Evolutionary conservation across 2,888 invertebrate genomes (phyloP), one percentile per base, ranked within the genome.

Genomic region (Aquatica leii): DNA sequence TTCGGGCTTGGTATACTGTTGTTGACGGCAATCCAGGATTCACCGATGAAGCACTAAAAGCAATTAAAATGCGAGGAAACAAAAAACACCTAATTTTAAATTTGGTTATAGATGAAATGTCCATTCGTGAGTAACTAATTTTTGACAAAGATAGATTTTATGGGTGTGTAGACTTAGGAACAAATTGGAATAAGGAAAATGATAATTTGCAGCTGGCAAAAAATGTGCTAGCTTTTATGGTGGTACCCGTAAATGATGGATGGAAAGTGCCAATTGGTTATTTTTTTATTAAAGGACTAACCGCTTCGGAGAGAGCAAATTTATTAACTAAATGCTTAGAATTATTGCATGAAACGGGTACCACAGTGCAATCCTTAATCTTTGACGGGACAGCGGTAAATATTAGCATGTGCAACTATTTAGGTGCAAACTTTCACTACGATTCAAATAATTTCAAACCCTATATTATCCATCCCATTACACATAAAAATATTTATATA

Each of bases 261-360:
- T 76, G 73, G 70, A 75, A 75, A 59, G 60, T 74, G 17, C 75
- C 75, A 14, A 46, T 73, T n/a, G 74, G 73, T 2, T 75, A 75
- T 67, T 74, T 73, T 67, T 70, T 74, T 49, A 71, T 40, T 17
- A 62, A 71, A 62, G 68, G 72, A 11, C 54, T 76, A 51, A 67
- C 49, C 55, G 71, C 71, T 20, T 55, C 65, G 6, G 68, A 72
- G 59, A 70, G 72, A 59, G 63, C 66, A 35, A 62, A 71, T 53
- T 52, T 76, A 58, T 59, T 72, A 20, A 58, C 31, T 11, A 64
- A 71, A 40, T 71, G 68, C 43, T 61, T 73, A 18, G 40, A 62
- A 18, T 64, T 69, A 62, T 12, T 69, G 52, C 37, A 67, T 54
- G 68, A 72, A 43, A 68, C 69, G 40, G 72, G 70, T n/a, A 70